phyloP scores from a whole-genome alignment of 2,888 invertebrate genomes.

The Laspeyria flexula region DNA sequence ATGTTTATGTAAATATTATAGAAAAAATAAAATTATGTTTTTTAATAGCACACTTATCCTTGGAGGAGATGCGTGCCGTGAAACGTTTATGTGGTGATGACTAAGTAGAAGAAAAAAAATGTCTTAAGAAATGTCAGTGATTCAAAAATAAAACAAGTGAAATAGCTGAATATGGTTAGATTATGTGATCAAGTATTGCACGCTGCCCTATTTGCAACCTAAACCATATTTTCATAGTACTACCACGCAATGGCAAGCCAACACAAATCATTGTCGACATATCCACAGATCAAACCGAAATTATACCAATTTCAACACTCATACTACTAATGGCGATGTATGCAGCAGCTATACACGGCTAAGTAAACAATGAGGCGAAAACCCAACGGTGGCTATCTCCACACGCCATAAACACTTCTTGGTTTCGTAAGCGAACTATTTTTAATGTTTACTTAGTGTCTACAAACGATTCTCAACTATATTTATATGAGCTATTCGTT shows the following conservation, averaged over 20 bases:
- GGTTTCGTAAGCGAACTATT: conserved; percentile 55
- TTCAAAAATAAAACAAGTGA: no score
- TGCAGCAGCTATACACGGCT: conserved; percentile 24
- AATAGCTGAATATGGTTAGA: no score
- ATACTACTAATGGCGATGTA: conserved; percentile 9
- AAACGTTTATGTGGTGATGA: no score
- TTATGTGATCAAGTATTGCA: no score
- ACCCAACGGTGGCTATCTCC: conserved; percentile 40
- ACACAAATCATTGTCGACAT: conserved; percentile 14
- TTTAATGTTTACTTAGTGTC: conserved; percentile 39
- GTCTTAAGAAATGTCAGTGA: no score
- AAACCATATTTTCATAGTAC: background rate
- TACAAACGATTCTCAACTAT: background rate
- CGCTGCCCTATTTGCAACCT: no score
- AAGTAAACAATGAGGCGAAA: conserved; percentile 54
- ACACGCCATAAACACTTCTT: conserved; percentile 50
- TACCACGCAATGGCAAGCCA: background rate
- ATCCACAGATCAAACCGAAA: conserved; percentile 12
- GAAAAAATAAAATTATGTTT: no score
- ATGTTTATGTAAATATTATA: no score
- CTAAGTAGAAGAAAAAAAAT: no score
- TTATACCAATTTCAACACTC: conserved; percentile 16
- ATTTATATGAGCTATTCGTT: background rate
- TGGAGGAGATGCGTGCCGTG: no score
- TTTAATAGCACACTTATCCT: no score